Conservation (phyloP, 2,888 invertebrate species). For the Lypha dubia region DNA sequence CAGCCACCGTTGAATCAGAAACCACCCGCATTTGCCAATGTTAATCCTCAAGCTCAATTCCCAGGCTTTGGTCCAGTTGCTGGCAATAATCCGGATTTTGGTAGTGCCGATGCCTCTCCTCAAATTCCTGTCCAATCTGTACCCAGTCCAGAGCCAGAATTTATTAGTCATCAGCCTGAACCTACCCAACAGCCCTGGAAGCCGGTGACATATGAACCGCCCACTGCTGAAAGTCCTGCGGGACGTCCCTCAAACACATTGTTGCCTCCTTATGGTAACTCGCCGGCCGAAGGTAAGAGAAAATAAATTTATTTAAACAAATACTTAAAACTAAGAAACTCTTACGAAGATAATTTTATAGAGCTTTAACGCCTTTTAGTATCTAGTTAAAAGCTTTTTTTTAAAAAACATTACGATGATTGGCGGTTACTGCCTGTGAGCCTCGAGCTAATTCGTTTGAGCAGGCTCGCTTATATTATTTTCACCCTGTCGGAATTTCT, state of each 20-base stretch:
- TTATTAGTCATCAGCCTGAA: slow-evolving; percentile 71
- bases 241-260: slow-evolving; percentile 79
- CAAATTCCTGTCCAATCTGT: slow-evolving; percentile 77
- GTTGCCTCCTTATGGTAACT: slow-evolving; percentile 77
- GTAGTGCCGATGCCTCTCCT: slow-evolving; percentile 80
- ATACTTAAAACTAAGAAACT: neutral
- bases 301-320: neutral
- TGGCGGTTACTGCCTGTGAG: no score
- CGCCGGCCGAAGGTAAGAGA: slow-evolving; percentile 77
- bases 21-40: slow-evolving; percentile 76
- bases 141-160: slow-evolving; percentile 70
- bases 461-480: no score
- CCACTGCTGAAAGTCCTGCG: slow-evolving; percentile 71
- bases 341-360: neutral
- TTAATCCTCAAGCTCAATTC: slow-evolving; percentile 76
- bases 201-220: slow-evolving; percentile 77
- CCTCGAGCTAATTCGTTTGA: no score
- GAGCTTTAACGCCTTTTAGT: no score
- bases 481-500: no score
- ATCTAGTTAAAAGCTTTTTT: no score
- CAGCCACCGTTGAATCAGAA: slow-evolving; percentile 79
- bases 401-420: no score
- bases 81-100: slow-evolving; percentile 76
- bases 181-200: slow-evolving; percentile 77
- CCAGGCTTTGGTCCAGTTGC: slow-evolving; percentile 77